Evolutionary conservation across 1,140 invertebrate species (phyloP).

Genomic region (Planococcus citri): DNA sequence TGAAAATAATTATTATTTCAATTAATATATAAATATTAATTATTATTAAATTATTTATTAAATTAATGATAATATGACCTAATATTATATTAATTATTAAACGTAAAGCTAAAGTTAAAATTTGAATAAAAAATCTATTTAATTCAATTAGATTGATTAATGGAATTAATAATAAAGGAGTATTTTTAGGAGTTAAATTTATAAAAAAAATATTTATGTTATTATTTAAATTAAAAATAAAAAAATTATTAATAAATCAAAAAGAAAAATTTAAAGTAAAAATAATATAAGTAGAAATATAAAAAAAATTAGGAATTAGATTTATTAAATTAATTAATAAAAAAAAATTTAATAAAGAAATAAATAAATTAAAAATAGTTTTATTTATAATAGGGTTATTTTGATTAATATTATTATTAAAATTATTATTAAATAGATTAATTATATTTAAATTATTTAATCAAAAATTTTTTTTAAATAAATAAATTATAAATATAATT

Average conservation of each 20-base stretch:
- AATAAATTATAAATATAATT: conserved; percentile 36
- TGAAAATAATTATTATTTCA: too few relatives aligned
- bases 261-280: conserved; percentile 20
- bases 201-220: conserved; percentile 1
- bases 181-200: not conserved
- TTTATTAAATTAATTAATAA: conserved; percentile 15
- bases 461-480: conserved; percentile 28
- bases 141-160: conserved; percentile 45
- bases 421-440: not conserved
- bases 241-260: conserved; percentile 14
- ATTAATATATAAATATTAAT: not conserved
- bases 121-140: conserved; percentile 38
- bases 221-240: conserved; percentile 39
- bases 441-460: not conserved
- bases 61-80: conserved; percentile 38
- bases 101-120: not conserved
- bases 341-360: conserved; percentile 37
- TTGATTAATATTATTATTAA: conserved; percentile 32
- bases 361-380: conserved; percentile 38
- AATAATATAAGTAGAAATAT: conserved; percentile 30
- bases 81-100: conserved; percentile 31
- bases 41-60: conserved; percentile 38
- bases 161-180: not conserved
- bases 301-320: conserved; percentile 10
- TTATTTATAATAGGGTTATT: conserved; percentile 37